Evolutionary conservation across 2,113 vertebrate genomes (phyloP).

Genomic region (Heteronetta atricapilla): DNA sequence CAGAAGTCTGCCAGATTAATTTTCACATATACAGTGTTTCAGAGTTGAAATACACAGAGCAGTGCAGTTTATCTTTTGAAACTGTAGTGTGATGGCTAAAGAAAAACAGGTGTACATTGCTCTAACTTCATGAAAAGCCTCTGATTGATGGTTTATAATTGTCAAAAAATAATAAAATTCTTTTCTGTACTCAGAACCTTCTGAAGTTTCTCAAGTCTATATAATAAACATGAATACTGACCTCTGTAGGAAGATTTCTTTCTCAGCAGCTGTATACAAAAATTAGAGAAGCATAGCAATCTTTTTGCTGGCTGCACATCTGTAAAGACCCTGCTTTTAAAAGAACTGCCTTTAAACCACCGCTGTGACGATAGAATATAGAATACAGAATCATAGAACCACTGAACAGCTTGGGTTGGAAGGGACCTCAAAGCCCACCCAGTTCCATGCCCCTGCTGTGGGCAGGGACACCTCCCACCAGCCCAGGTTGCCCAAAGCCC

Average conservation of each 20-base stretch:
- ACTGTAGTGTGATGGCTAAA: slow-evolving; percentile 38
- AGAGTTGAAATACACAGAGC: slow-evolving; percentile 60
- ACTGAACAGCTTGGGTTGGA: too few relatives aligned
- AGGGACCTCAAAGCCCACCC: too few relatives aligned
- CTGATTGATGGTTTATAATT: slow-evolving; percentile 51
- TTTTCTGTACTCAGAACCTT: slow-evolving; percentile 65
- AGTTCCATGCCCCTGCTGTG: too few relatives aligned
- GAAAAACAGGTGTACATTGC: slow-evolving; percentile 59
- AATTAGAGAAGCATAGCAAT: neutral
- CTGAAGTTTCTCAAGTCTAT: slow-evolving; percentile 63
- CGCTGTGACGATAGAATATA: neutral
- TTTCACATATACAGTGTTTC: slow-evolving; percentile 69
- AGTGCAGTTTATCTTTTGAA: slow-evolving; percentile 65
- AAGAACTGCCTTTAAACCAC: slow-evolving; percentile 29
- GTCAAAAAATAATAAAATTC: neutral
- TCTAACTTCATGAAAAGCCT: slow-evolving; percentile 57
- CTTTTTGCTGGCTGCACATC: slow-evolving; percentile 20
- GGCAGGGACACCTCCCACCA: too few relatives aligned
- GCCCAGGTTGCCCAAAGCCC: too few relatives aligned
- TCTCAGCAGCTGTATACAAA: neutral
- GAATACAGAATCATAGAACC: too few relatives aligned
- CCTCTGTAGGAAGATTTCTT: slow-evolving; percentile 36
- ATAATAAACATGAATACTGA: slow-evolving; percentile 53
- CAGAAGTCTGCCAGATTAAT: slow-evolving; percentile 77
- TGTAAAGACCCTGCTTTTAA: neutral